These are phyloP conservation scores for Epicampocera succincta DNA, from an alignment of 2,888 invertebrate genomes.

Conservation along the genomic window DNA sequence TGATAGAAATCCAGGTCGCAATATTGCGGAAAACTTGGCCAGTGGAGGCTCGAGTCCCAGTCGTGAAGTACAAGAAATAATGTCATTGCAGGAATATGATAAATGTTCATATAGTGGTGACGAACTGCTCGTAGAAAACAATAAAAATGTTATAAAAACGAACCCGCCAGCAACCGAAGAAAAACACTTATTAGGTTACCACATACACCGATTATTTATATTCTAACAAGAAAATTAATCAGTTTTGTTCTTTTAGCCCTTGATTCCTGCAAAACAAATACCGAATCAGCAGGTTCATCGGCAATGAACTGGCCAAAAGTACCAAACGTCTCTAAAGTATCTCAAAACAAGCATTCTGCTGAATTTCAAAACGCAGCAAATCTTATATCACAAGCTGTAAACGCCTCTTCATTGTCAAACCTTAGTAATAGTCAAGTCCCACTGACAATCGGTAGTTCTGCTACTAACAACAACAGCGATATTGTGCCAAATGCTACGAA, in stretches of 20 bases:
- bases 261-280: constrained; percentile 70
- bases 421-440: constrained; percentile 67
- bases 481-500: constrained; percentile 44
- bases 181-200: constrained; percentile 56
- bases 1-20: constrained; percentile 77
- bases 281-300: constrained; percentile 59
- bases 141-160: constrained; percentile 46
- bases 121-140: constrained; percentile 66
- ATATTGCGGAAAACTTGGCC: constrained; percentile 81
- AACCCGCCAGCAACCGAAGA: constrained; percentile 36
- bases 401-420: constrained; percentile 69
- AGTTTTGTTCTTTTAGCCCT: constrained; percentile 38
- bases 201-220: not conserved
- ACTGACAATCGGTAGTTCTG: constrained; percentile 57
- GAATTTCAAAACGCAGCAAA: constrained; percentile 79
- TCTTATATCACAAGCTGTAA: constrained; percentile 79
- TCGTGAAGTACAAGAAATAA: constrained; percentile 93
- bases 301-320: constrained; percentile 75
- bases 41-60: constrained; percentile 95
- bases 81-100: constrained; percentile 85
- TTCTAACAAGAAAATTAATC: not conserved
- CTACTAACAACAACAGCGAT: constrained; percentile 63
- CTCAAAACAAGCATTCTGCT: constrained; percentile 76
- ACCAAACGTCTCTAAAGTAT: constrained; percentile 75
- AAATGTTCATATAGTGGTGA: constrained; percentile 74